Evolutionary conservation across 2,113 vertebrate species (phyloP).

Genomic region (Eretmochelys imbricata): DNA sequence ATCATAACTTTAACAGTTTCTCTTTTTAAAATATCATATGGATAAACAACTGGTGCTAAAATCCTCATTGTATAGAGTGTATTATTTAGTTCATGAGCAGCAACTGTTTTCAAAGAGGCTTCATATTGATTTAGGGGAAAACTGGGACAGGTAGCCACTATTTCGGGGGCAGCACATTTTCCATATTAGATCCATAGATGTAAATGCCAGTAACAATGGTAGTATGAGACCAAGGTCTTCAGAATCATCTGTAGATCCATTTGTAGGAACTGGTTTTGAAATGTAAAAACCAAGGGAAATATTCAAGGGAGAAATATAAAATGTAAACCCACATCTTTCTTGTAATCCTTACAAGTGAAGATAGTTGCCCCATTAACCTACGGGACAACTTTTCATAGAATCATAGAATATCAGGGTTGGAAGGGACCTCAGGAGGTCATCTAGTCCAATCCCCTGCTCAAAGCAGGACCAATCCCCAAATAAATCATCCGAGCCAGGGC

Average conservation of each 20-base stretch:
- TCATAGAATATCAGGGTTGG: no score
- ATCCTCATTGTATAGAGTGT: background rate
- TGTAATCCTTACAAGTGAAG: background rate
- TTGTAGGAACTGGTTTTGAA: background rate
- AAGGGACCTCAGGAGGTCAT: no score
- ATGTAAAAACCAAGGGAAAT: background rate
- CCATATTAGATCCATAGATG: conserved; percentile 13
- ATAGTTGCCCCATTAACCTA: background rate
- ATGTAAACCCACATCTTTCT: background rate
- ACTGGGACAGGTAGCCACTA: background rate
- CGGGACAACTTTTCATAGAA: background rate
- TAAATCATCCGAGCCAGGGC: no score
- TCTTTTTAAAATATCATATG: background rate
- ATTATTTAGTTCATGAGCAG: background rate
- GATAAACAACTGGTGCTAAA: background rate
- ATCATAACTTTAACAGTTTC: background rate
- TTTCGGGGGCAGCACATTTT: conserved; percentile 22
- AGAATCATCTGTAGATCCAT: background rate
- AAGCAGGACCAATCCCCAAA: no score
- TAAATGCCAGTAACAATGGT: background rate
- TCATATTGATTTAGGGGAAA: conserved; percentile 23
- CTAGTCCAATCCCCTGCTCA: no score
- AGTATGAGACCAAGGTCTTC: background rate
- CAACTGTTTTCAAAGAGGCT: conserved; percentile 4
- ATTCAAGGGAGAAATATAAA: background rate